Evolutionary conservation across 2,888 invertebrate genomes (phyloP), one percentile per base, ranked within the genome.

Genomic region (Temnothorax unifasciatus): DNA sequence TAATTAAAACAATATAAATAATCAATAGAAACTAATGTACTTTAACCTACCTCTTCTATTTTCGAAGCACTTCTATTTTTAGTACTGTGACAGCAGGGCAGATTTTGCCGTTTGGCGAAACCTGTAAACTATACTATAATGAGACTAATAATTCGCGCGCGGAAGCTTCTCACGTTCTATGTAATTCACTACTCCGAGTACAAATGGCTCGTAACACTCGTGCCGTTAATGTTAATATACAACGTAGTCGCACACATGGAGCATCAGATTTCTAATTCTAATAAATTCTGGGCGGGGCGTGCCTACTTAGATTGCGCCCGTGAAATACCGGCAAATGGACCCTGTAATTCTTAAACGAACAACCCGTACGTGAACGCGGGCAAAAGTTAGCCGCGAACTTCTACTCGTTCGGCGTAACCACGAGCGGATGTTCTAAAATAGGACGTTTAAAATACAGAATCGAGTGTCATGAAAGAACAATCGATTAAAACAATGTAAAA

Each of bases 221-320:
- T 79, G 88, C 86, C 92, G 91, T 91, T 93, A 93, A 93, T 93
- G 92, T 91, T 93, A 91, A 93, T 92, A 93, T 94, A 94, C 92
- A 91, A 88, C 89, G 88, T 81, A 83, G 87, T 87, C 87, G 86
- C 84, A 86, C 88, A 89, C 85, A 77, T 87, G 88, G 88, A 85
- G 87, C 89, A 87, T 91, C 91, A 92, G 92, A 93, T 93, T 93
- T 92, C 93, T 94, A 93, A 94, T 94, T 92, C 93, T 93, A 93
- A 93, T 94, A 93, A 93, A 94, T 93, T 90, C 85, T 77, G 68
- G 86, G 83, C 87, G 86, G 85, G 82, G 91, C 89, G 88, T 90
- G 90, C 84, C 89, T 82, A 86, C 85, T 89, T 90, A 89, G 90
- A 88, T 86, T 86, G 84, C 84, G 84, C 64, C 83, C 82, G 82